phyloP scores from a whole-genome alignment of 2,888 invertebrate species.

The Macrosoma leucophasiata region DNA sequence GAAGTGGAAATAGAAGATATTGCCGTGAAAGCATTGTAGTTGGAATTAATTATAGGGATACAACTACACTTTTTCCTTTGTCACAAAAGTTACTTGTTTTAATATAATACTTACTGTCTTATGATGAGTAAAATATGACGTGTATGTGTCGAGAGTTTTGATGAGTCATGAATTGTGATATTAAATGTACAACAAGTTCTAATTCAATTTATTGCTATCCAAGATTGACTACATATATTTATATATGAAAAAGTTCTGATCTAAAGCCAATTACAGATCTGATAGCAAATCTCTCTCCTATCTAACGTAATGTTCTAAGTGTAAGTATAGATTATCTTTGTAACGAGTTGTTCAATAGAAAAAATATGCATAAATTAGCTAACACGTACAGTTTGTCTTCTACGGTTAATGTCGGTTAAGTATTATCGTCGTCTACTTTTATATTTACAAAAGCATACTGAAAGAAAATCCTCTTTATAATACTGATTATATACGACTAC shows the following conservation, averaged over 20 bases:
- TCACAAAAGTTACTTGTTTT: no score
- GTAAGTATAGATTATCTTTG: no score
- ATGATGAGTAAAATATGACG: slow-evolving; percentile 24
- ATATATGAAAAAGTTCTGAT: no score
- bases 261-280: no score
- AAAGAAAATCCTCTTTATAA: slow-evolving; percentile 61
- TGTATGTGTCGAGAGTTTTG: slow-evolving; percentile 24
- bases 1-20: slow-evolving; percentile 50
- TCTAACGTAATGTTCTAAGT: no score
- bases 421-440: slow-evolving; percentile 54
- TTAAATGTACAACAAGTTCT: slow-evolving; percentile 13
- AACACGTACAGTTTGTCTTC: slow-evolving; percentile 35
- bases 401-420: slow-evolving; percentile 1
- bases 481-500: slow-evolving; percentile 59
- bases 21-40: slow-evolving; percentile 45
- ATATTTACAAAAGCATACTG: slow-evolving; percentile 65
- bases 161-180: slow-evolving; percentile 20
- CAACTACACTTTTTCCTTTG: no score
- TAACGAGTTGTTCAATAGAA: no score
- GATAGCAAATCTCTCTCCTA: no score
- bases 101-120: no score
- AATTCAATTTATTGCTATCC: slow-evolving; percentile 9
- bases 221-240: no score
- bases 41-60: slow-evolving; percentile 5
- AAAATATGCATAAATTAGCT: no score